phyloP scores from a whole-genome alignment of 2,797 vertebrate species.

The Clarias fuscus region DNA sequence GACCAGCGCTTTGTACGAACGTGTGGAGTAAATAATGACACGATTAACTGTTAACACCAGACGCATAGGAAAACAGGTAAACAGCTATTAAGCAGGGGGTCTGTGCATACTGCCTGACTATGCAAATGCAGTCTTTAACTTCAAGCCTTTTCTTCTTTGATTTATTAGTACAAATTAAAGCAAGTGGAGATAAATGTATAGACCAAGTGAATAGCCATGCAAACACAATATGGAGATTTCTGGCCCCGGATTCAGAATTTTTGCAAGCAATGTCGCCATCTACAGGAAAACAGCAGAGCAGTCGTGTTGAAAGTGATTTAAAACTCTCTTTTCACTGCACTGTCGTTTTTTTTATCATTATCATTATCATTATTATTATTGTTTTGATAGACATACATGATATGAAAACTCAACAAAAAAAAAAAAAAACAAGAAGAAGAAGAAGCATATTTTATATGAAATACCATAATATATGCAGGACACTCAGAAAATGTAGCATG shows the following conservation, averaged over 20 bases:
- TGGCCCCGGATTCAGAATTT: constrained; percentile 61
- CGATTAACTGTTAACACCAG: constrained; percentile 28
- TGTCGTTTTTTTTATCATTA: neutral
- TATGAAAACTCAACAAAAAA: neutral
- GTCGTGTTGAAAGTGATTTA: constrained; percentile 31
- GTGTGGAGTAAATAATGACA: constrained; percentile 38
- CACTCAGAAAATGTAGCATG: neutral
- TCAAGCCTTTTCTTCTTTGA: constrained; percentile 17
- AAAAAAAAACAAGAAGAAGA: neutral
- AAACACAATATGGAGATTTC: constrained; percentile 21
- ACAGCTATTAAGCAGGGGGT: neutral
- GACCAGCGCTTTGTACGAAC: neutral
- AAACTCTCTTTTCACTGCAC: neutral
- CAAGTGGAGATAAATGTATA: constrained; percentile 64
- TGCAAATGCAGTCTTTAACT: constrained; percentile 49
- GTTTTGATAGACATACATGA: neutral
- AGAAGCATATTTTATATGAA: neutral
- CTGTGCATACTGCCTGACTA: neutral
- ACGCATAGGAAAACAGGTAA: constrained; percentile 5
- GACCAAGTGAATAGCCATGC: constrained; percentile 43
- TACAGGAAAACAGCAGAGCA: constrained; percentile 74
- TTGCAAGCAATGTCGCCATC: constrained; percentile 90
- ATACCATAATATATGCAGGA: neutral
- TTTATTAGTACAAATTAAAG: constrained; percentile 41
- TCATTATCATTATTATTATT: neutral